Evolutionary conservation across 92 coral and sea anemone species (phyloP).

Genomic region (Isaurus tuberculatus): DNA sequence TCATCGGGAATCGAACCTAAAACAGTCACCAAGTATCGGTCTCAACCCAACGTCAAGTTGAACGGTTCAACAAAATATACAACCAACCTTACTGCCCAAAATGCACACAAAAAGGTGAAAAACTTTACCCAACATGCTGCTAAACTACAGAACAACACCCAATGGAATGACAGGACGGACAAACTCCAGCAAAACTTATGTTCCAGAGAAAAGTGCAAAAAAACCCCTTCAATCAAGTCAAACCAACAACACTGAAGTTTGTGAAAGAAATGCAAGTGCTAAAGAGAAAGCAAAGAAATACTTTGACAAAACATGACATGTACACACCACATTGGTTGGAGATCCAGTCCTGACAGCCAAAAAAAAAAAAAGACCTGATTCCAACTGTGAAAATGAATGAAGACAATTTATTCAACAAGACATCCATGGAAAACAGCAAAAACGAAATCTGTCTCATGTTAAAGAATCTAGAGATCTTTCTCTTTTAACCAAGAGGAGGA

Average conservation of each 20-base stretch:
- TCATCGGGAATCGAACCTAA: slow-evolving; percentile 18
- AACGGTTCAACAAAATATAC: slow-evolving; percentile 36
- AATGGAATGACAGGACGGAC: slow-evolving; percentile 36
- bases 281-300: slow-evolving; percentile 44
- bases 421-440: slow-evolving; percentile 16
- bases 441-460: background rate
- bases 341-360: slow-evolving; percentile 24
- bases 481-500: no score
- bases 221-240: slow-evolving; percentile 21
- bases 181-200: slow-evolving; percentile 34
- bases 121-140: slow-evolving; percentile 37
- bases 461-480: slow-evolving; percentile 3
- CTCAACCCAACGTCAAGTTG: slow-evolving; percentile 50
- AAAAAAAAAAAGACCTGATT: slow-evolving; percentile 39
- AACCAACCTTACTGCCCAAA: background rate
- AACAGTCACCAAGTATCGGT: slow-evolving; percentile 51
- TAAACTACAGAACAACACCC: slow-evolving; percentile 35
- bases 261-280: slow-evolving; percentile 5
- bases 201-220: slow-evolving; percentile 48
- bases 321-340: slow-evolving; percentile 7
- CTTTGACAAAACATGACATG: slow-evolving; percentile 27
- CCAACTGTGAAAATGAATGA: slow-evolving; percentile 31
- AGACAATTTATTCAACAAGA: slow-evolving; percentile 31
- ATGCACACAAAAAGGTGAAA: slow-evolving; percentile 43
- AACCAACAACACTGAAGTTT: slow-evolving; percentile 1